Conservation (phyloP, 2,797 vertebrate genomes). For the Coilia nasus region DNA sequence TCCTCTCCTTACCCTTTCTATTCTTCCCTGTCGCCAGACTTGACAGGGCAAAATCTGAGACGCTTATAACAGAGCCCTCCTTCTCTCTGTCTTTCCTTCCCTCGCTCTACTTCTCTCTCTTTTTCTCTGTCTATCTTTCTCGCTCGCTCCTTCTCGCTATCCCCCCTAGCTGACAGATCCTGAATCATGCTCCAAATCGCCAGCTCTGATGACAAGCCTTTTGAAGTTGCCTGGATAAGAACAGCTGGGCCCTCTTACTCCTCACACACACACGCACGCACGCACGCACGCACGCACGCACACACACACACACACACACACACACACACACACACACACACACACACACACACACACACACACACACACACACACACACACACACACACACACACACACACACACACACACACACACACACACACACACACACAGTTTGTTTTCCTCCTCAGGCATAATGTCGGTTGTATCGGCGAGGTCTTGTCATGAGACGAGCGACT, state of each 20-base stretch:
- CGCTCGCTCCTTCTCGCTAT: neutral
- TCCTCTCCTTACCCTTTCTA: no score
- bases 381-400: no score
- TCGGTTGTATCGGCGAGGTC: neutral
- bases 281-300: neutral
- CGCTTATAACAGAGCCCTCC: no score
- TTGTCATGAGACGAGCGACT: neutral
- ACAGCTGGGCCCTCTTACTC: slow-evolving; percentile 19
- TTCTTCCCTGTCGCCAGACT: no score
- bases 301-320: slow-evolving; percentile 12
- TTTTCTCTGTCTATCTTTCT: neutral
- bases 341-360: slow-evolving; percentile 8
- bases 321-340: neutral
- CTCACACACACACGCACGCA: neutral
- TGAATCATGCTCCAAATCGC: slow-evolving; percentile 6
- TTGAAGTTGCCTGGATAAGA: slow-evolving; percentile 20
- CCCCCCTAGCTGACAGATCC: slow-evolving; percentile 6
- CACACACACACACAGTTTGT: slow-evolving; percentile 5
- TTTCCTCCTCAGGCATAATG: slow-evolving; percentile 26
- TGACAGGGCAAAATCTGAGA: no score
- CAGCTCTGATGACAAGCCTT: slow-evolving; percentile 16
- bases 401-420: no score
- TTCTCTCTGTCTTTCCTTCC: neutral
- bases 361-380: neutral
- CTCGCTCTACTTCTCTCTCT: neutral